These are phyloP conservation scores for Chymomyza amoena DNA, from an alignment of 2,888 invertebrate genomes.

Conservation along the genomic window DNA sequence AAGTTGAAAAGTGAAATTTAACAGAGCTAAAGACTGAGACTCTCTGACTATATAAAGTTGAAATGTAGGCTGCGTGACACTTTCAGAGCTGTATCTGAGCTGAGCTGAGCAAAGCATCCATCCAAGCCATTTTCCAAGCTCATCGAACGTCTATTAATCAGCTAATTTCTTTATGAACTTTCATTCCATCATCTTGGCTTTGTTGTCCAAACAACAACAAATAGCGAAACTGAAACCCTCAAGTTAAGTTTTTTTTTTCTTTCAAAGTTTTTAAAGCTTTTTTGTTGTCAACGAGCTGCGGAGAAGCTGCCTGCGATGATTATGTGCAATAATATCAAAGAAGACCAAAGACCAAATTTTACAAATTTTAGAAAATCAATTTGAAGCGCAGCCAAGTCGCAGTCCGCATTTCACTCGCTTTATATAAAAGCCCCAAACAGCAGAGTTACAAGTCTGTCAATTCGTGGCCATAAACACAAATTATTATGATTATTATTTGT, in stretches of 20 bases:
- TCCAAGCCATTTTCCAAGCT: slow-evolving; percentile 68
- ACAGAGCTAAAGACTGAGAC: neutral
- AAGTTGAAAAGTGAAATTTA: slow-evolving; percentile 70
- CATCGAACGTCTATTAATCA: slow-evolving; percentile 72
- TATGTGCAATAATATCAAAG: slow-evolving; percentile 37
- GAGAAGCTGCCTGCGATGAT: slow-evolving; percentile 12
- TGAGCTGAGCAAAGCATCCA: too few relatives aligned
- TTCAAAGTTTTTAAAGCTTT: too few relatives aligned
- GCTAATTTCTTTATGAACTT: slow-evolving; percentile 74
- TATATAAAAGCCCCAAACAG: slow-evolving; percentile 6
- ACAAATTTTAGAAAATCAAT: slow-evolving; percentile 65
- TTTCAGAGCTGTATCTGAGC: slow-evolving; percentile 55
- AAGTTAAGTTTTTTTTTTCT: neutral
- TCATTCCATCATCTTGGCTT: slow-evolving; percentile 59
- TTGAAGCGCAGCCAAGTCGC: slow-evolving; percentile 22
- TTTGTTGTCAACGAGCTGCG: slow-evolving; percentile 8
- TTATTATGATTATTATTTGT: slow-evolving; percentile 4
- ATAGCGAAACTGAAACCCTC: slow-evolving; percentile 13
- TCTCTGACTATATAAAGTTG: slow-evolving; percentile 25
- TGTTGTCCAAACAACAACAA: slow-evolving; percentile 32
- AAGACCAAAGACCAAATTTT: slow-evolving; percentile 54
- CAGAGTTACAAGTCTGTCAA: neutral
- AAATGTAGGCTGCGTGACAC: slow-evolving; percentile 73
- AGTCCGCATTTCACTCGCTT: slow-evolving; percentile 36
- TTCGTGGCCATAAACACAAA: neutral